Evolutionary conservation across 2,113 vertebrate species (phyloP).

Genomic region (Perca schrenkii): DNA sequence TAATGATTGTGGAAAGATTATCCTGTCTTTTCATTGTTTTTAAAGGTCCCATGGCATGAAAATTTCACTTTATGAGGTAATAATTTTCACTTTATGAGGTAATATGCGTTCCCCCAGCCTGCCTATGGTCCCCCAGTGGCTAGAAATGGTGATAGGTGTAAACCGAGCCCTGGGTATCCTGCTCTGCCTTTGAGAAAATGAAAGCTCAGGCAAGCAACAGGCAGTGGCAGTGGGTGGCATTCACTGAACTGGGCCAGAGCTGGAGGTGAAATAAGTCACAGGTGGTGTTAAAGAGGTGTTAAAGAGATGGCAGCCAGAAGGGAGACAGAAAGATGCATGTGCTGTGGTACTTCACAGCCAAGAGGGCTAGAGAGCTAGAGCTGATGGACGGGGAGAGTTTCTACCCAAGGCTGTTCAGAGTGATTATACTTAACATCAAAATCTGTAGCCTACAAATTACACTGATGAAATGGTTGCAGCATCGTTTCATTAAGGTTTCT

Average conservation of each 20-base stretch:
- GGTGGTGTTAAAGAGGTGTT: slow-evolving; percentile 74
- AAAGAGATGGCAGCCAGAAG: slow-evolving; percentile 63
- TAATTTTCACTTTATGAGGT: too few species aligned
- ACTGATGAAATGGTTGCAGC: neutral
- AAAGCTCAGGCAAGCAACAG: slow-evolving; percentile 1
- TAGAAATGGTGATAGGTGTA: too few species aligned
- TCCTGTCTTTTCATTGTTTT: too few species aligned
- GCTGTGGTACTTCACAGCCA: slow-evolving; percentile 48
- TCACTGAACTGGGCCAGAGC: slow-evolving; percentile 32
- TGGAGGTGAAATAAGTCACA: slow-evolving; percentile 60
- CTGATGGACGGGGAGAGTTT: slow-evolving; percentile 26
- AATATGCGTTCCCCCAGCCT: too few species aligned
- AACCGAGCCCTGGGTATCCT: too few species aligned
- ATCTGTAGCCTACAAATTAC: neutral
- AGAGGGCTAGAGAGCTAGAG: slow-evolving; percentile 23
- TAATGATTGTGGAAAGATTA: too few species aligned
- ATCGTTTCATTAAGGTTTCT: neutral
- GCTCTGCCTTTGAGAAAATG: too few species aligned
- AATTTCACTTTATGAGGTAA: too few species aligned
- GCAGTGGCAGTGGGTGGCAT: slow-evolving; percentile 39
- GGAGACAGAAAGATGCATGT: slow-evolving; percentile 55
- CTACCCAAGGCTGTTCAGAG: slow-evolving; percentile 11
- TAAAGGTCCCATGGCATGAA: too few species aligned
- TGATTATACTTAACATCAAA: neutral
- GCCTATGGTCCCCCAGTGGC: too few species aligned